Base-by-base conservation (phyloP, 2,888 invertebrate genomes). In the Glomeris marginata region DNA sequence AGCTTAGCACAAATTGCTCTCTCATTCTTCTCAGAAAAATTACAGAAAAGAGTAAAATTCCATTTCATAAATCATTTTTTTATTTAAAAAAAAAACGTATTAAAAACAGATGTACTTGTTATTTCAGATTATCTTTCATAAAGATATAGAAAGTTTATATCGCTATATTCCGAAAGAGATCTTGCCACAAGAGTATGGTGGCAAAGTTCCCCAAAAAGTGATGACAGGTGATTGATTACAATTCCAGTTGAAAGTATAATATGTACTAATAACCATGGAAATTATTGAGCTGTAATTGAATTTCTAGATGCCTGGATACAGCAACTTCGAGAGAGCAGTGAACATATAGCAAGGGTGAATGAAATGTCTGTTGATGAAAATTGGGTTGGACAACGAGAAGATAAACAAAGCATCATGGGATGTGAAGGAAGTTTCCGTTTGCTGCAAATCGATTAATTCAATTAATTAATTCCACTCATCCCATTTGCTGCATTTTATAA, bases 131-230 rank as follows among this genome's bases (percentile, higher is more conserved):
- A 50, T 57, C 81, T 76, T 86, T 53, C 83, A 86, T 64, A 80
- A 81, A 60, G 77, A 74, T 28, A 64, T 81, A 21, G 79, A 81
- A 6, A 81, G 83, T 15, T 67, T 87, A 35, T 77, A 76, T 56
- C 73, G 77, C 40, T 75, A 78, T 58, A 73, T 87, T 6, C 77
- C 84, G 63, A 74, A 78, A 21, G 75, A 78, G 52, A 81, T 87
- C 59, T 65, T 87, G 47, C 86, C 86, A 0, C 77, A 79, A 58
- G 86, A 86, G 62, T 86, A 85, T 60, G 86, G 86, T 3, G 86
- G 86, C 8, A 74, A 70, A 15, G 78, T 84, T 69, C 84, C 84
- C 0, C 79, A 85, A 79, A 74, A 75, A 44, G 78, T 84, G 62
- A 84, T 86, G 84, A 84, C 85, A 56, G 77, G 84, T 84, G 63